Base-by-base conservation (phyloP, 2,113 vertebrate species). In the Cepphus grylle region DNA sequence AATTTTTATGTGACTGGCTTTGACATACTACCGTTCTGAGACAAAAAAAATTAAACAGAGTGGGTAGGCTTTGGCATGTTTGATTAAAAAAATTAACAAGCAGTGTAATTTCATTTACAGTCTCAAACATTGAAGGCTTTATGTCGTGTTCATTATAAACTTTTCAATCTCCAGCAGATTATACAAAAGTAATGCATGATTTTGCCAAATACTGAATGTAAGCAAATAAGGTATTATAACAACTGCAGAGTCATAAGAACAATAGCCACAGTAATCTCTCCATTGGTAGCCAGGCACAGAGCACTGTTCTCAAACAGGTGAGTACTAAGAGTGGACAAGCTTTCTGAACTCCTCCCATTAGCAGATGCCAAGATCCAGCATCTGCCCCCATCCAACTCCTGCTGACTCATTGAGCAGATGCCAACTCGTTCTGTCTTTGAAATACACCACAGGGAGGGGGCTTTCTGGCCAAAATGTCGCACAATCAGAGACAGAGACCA, bases 331-430 rank as follows among this genome's bases (percentile, higher is more conserved):
- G 7, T 6, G 40, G 12, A 3, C 9, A 80, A 62, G 15, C 13
- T 83, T 76, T 94, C n/a, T 34, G 59, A 66, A 58, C 4, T 4
- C 58, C 23, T 77, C 6, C 25, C 20, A 26, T 4, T 19, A 52
- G 21, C 6, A 70, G 12, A 6, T 73, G 55, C 27, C 45, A 80
- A 82, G 30, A 43, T 40, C 10, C 43, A 77, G 16, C 14, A 36
- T 42, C 40, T 3, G 1, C 5, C 8, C 3, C 5, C 4, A 0
- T 34, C 3, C 36, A 59, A 11, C 14, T 53, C 18, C 36, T 69
- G 27, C 50, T 55, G 36, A 71, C 17, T 21, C 6, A 0, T 5
- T 62, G 42, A 92, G 32, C 25, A 58, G 21, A 34, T 45, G 34
- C 12, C 12, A 69, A 56, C 7, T 85, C 16, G 36, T 80, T 91